Percentiles rank a stretch among this genome's conserved stretches.
Conservation (phyloP, 2,888 invertebrate genomes). For the Tenthredo amoena region DNA sequence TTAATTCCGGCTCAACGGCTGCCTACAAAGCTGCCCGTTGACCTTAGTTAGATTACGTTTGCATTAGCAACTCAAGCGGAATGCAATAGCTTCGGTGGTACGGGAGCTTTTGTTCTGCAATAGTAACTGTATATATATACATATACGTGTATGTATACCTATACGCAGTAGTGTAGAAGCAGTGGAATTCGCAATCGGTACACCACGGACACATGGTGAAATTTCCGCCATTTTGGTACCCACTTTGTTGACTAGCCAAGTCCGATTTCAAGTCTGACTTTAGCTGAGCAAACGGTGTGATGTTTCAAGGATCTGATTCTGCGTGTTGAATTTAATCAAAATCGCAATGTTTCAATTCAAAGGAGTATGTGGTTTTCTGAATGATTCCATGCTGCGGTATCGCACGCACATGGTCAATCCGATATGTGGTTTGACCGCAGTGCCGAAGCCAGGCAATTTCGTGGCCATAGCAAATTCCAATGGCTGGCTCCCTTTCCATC, state of each 20-base stretch:
- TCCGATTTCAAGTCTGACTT: conserved; percentile 10
- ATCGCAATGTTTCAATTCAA: conserved; percentile 33
- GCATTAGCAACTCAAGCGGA: conserved; percentile 71
- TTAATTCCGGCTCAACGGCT: conserved; percentile 68
- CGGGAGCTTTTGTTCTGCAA: conserved; percentile 16
- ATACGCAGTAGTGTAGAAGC: not conserved
- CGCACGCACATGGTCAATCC: conserved; percentile 10
- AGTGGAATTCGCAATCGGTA: conserved; percentile 27
- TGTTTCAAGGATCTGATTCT: not conserved
- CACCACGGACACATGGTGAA: conserved; percentile 1
- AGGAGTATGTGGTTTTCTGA: conserved; percentile 27
- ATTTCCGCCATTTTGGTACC: conserved; percentile 25
- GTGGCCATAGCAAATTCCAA: not conserved
- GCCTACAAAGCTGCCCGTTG: conserved; percentile 70
- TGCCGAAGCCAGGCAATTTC: not conserved
- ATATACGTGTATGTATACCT: not conserved
- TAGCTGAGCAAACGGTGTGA: not conserved
- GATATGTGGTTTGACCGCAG: conserved; percentile 12
- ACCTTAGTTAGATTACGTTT: conserved; percentile 72
- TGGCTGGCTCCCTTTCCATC: not conserved
- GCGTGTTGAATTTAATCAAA: conserved; percentile 41
- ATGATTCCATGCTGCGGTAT: conserved; percentile 11
- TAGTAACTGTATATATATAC: not conserved
- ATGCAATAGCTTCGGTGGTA: conserved; percentile 57
- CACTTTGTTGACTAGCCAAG: not conserved